phyloP scores from a whole-genome alignment of 2,888 invertebrate species.

The Chloromyia formosa region DNA sequence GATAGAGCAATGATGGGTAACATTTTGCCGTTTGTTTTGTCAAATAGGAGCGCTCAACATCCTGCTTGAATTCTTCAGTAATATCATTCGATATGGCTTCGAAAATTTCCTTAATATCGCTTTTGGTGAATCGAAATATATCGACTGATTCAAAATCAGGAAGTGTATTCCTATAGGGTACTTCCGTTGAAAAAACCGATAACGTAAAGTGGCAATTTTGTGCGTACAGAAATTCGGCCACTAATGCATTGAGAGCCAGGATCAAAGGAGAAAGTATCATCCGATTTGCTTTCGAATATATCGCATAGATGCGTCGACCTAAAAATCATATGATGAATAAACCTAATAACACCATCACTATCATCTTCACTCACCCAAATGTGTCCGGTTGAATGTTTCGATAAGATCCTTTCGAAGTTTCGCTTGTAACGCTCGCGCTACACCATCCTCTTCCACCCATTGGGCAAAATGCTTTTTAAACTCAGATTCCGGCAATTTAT shows the following conservation, averaged over 20 bases:
- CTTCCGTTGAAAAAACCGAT: conserved; percentile 62
- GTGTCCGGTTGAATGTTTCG: conserved; percentile 59
- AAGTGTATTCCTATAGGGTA: conserved; percentile 58
- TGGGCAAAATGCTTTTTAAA: conserved; percentile 59
- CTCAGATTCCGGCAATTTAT: conserved; percentile 58
- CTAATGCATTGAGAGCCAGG: conserved; percentile 59
- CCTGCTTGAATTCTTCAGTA: conserved; percentile 44
- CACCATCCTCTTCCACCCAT: conserved; percentile 61
- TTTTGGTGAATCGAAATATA: conserved; percentile 58
- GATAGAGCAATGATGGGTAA: conserved; percentile 52
- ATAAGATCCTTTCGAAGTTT: conserved; percentile 60
- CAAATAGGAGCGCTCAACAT: conserved; percentile 49
- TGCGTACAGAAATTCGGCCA: conserved; percentile 61
- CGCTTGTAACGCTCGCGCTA: conserved; percentile 58
- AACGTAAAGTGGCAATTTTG: conserved; percentile 62
- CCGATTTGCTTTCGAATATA: conserved; percentile 53
- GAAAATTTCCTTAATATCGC: conserved; percentile 58
- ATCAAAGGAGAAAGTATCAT: conserved; percentile 57
- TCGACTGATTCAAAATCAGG: conserved; percentile 58
- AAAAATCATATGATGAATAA: neutral
- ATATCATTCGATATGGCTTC: conserved; percentile 54
- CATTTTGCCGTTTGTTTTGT: conserved; percentile 45
- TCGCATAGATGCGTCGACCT: conserved; percentile 56
- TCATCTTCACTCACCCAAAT: conserved; percentile 56
- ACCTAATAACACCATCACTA: neutral